Evolutionary conservation across 2,888 invertebrate species (phyloP).

Genomic region (Ochlodes sylvanus): DNA sequence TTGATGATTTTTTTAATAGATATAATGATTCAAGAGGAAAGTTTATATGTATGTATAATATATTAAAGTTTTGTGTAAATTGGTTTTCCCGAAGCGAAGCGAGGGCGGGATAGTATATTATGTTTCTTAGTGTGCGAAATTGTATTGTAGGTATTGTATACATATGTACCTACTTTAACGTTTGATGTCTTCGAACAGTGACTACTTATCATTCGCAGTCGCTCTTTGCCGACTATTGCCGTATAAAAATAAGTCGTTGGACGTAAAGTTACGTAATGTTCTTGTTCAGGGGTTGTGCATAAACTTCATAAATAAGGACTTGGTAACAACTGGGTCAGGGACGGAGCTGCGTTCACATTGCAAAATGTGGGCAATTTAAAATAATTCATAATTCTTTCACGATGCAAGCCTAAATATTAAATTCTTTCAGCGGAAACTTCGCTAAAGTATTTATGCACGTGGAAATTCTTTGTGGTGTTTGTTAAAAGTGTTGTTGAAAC

Average conservation of each 20-base stretch:
- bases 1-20: too few species aligned
- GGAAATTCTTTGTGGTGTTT: not conserved
- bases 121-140: too few species aligned
- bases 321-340: slow-evolving; percentile 7
- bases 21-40: too few species aligned
- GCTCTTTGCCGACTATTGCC: not conserved
- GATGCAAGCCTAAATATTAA: slow-evolving; percentile 19
- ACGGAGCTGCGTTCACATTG: slow-evolving; percentile 5
- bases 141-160: too few species aligned
- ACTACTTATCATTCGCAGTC: not conserved
- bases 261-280: not conserved
- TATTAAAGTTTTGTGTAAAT: too few species aligned
- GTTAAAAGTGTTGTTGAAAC: not conserved
- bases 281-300: not conserved
- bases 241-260: not conserved
- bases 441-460: slow-evolving; percentile 1
- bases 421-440: slow-evolving; percentile 7
- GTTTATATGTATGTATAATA: too few species aligned
- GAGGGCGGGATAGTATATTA: too few species aligned
- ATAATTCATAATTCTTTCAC: slow-evolving; percentile 33
- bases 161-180: too few species aligned
- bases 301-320: slow-evolving; percentile 17
- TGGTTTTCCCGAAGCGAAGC: too few species aligned
- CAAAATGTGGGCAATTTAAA: slow-evolving; percentile 27
- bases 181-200: not conserved